Evolutionary conservation across 1,140 invertebrate species (phyloP), one percentile per base, ranked within the genome.

Genomic region (Monochamus saltuarius): DNA sequence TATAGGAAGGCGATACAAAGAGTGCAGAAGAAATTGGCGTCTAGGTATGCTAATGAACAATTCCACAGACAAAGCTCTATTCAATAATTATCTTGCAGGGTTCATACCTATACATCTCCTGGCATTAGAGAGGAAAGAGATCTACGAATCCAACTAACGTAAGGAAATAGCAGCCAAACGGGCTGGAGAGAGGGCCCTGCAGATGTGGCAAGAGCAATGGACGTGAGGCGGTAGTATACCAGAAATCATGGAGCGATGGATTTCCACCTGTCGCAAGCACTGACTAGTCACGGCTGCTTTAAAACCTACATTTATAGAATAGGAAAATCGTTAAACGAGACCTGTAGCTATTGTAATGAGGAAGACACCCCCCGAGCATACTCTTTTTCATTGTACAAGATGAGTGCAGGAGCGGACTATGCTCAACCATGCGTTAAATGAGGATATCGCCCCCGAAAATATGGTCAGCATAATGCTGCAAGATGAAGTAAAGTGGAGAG

Each of bases 211-310:
- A n/a, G n/a, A n/a, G n/a, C n/a, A n/a, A n/a, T n/a, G n/a, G n/a
- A n/a, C n/a, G n/a, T n/a, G n/a, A n/a, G n/a, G n/a, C n/a, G n/a
- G n/a, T n/a, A n/a, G n/a, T n/a, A n/a, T n/a, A n/a, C n/a, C n/a
- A n/a, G n/a, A n/a, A n/a, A n/a, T n/a, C n/a, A n/a, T n/a, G n/a
- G n/a, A n/a, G n/a, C n/a, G n/a, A n/a, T n/a, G n/a, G n/a, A n/a
- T n/a, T n/a, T n/a, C n/a, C n/a, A n/a, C n/a, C n/a, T n/a, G n/a
- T n/a, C n/a, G n/a, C n/a, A n/a, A n/a, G n/a, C n/a, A n/a, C n/a
- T n/a, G 40, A 63, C 68, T 3, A 70, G 73, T 0, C 76, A 72
- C 75, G 67, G 73, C 70, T 79, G 59, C 73, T 75, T 62, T 66
- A 67, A 29, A 64, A 62, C 37, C 36, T 75, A 56, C 65, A 59